Percentiles rank a stretch among this genome's conserved stretches.
Conservation (phyloP, 2,797 vertebrate species). For the Momotus momota region DNA sequence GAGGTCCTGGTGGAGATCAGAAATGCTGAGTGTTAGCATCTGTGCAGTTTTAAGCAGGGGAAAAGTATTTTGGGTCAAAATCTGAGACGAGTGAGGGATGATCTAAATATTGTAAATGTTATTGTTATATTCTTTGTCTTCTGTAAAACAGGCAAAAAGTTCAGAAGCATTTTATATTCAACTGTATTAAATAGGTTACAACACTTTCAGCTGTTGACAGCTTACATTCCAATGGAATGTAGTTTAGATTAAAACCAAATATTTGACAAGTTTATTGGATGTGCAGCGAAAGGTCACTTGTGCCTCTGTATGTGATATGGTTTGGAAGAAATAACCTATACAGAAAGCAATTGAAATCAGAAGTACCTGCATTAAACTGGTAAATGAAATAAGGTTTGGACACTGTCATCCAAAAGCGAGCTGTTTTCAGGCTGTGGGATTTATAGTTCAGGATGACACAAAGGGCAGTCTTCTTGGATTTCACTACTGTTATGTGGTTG, state of each 20-base stretch:
- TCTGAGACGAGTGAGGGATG: not conserved
- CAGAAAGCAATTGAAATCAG: not conserved
- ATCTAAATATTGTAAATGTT: not conserved
- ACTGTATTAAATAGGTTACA: not conserved
- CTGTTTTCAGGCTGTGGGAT: not conserved
- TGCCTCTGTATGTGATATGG: not conserved
- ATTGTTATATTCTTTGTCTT: not conserved
- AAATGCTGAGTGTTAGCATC: not conserved
- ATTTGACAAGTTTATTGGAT: not conserved
- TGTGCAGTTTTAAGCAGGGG: not conserved
- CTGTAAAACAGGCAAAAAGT: not conserved
- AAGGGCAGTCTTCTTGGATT: not conserved
- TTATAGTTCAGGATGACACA: not conserved
- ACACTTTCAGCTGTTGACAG: not conserved
- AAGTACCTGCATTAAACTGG: not conserved
- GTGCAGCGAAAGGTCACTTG: not conserved
- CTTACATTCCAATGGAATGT: not conserved
- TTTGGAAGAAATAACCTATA: not conserved
- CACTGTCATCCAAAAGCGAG: not conserved
- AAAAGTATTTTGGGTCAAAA: not conserved
- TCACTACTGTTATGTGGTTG: not conserved
- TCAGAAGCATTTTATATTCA: not conserved
- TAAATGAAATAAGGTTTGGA: not conserved
- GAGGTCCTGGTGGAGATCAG: not conserved
- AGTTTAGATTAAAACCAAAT: constrained; percentile 1